phyloP scores from a whole-genome alignment of 2,113 vertebrate genomes.

The Tonatia bakeri region DNA sequence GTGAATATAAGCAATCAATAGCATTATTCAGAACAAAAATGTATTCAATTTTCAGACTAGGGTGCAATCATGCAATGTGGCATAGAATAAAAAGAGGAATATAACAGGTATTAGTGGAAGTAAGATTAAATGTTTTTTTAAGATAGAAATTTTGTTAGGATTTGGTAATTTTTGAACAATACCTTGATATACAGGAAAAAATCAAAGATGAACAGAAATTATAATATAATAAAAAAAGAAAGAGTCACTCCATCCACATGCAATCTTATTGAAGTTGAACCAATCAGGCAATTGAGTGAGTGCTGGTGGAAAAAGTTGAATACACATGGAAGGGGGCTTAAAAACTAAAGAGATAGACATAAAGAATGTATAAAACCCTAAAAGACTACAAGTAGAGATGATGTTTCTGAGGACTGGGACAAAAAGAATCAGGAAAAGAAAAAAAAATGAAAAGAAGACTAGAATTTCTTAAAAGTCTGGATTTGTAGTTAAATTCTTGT shows the following conservation, averaged over 20 bases:
- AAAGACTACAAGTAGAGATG: neutral
- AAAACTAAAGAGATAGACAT: neutral
- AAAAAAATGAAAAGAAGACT: neutral
- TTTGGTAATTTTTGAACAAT: neutral
- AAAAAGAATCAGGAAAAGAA: neutral
- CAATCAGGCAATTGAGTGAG: neutral
- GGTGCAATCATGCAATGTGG: neutral
- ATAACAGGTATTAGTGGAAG: neutral
- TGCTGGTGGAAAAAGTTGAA: neutral
- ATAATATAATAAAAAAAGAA: neutral
- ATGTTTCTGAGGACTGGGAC: neutral
- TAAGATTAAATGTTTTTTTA: neutral
- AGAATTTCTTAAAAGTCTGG: neutral
- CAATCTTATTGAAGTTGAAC: neutral
- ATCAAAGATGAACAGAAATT: neutral
- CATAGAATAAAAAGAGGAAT: neutral
- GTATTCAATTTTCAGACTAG: neutral
- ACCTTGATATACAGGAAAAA: neutral
- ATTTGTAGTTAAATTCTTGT: neutral
- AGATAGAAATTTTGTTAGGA: neutral
- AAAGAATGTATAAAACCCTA: neutral
- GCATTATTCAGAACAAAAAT: neutral
- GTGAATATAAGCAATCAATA: neutral
- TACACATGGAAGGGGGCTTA: accelerated
- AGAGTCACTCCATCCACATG: neutral